Evolutionary conservation across 1,140 invertebrate genomes (phyloP).

Genomic region (Epicauta chinensis): DNA sequence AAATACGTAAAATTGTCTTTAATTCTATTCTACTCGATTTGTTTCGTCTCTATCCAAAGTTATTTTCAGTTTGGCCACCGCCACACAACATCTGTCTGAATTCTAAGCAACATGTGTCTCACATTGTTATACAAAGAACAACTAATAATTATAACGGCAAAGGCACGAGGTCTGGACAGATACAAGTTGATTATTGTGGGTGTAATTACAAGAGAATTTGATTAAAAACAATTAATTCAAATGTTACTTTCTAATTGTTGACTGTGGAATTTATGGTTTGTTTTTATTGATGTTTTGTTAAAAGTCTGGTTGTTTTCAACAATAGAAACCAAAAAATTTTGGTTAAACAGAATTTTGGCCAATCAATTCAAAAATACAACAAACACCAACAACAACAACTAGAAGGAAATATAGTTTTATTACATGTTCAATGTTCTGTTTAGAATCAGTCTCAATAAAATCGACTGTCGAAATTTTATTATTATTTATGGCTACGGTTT

Average conservation of each 20-base stretch:
- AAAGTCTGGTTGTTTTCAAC: slow-evolving; percentile 10
- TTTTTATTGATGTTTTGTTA: slow-evolving; percentile 15
- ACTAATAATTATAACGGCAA: too few relatives aligned
- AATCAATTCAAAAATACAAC: slow-evolving; percentile 6
- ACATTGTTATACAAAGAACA: too few relatives aligned
- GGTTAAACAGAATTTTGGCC: slow-evolving; percentile 17
- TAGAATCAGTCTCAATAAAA: slow-evolving; percentile 10
- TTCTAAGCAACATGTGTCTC: too few relatives aligned
- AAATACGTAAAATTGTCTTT: too few relatives aligned
- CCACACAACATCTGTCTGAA: too few relatives aligned
- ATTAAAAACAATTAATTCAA: too few relatives aligned
- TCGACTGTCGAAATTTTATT: slow-evolving; percentile 8
- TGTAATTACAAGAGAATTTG: too few relatives aligned
- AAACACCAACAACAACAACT: too few relatives aligned
- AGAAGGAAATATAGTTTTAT: slow-evolving; percentile 6
- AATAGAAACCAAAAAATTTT: neutral
- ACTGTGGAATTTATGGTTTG: slow-evolving; percentile 18
- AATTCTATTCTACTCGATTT: too few relatives aligned
- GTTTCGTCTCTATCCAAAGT: too few relatives aligned
- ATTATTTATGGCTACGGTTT: slow-evolving; percentile 10
- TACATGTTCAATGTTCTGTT: slow-evolving; percentile 2
- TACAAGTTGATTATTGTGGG: neutral
- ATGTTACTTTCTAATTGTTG: slow-evolving; percentile 4
- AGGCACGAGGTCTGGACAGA: neutral
- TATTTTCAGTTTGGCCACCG: too few relatives aligned